Percentiles rank a stretch among this genome's conserved stretches.
Evolutionary conservation across 2,797 vertebrate genomes (phyloP).

Genomic region (Clamator glandarius): DNA sequence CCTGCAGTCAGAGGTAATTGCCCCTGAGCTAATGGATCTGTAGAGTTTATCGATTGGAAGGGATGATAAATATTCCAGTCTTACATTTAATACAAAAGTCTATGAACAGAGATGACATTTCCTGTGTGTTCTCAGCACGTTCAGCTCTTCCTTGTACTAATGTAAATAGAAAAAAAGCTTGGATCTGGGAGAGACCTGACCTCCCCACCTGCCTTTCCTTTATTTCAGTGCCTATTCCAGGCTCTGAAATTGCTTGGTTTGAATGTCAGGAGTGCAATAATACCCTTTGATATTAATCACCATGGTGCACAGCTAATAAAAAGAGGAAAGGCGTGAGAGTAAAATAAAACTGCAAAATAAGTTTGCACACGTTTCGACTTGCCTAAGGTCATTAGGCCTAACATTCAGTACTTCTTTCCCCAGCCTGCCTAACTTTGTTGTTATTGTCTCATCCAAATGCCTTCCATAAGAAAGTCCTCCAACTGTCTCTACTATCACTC

Average conservation of each 20-base stretch:
- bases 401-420: not conserved
- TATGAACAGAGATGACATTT: conserved; percentile 5
- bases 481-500: not conserved
- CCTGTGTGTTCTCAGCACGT: not conserved
- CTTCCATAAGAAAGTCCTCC: not conserved
- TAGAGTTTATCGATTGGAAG: not conserved
- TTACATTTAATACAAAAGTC: not conserved
- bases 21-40: not conserved
- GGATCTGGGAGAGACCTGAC: not conserved
- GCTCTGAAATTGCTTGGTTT: not conserved
- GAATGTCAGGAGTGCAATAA: not conserved
- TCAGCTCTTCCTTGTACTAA: not conserved
- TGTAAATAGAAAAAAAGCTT: not conserved
- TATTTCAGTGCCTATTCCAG: not conserved
- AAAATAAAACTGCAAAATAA: not conserved
- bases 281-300: not conserved
- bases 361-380: not conserved
- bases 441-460: not conserved
- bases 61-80: not conserved
- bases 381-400: not conserved
- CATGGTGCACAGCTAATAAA: not conserved
- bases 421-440: not conserved
- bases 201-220: not conserved
- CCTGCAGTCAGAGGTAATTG: not conserved
- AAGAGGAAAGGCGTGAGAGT: not conserved